phyloP scores from a whole-genome alignment of 2,797 vertebrate species.

The Crocidura indochinensis region DNA sequence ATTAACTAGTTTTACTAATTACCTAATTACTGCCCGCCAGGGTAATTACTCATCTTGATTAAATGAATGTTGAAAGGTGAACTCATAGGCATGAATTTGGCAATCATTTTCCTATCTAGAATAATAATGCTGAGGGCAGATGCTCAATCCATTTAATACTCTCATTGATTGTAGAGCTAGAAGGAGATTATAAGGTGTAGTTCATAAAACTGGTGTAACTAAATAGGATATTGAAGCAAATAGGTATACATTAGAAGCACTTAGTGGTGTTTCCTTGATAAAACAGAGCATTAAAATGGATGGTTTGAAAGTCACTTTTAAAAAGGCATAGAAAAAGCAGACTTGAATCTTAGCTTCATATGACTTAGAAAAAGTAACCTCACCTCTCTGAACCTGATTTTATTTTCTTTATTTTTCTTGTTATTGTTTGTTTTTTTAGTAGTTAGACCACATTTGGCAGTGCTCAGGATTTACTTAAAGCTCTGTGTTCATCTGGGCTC shows the following conservation, averaged over 20 bases:
- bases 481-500: background rate
- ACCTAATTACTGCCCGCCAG: constrained; percentile 85
- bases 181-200: constrained; percentile 78
- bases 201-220: constrained; percentile 78
- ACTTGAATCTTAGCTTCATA: constrained; percentile 64
- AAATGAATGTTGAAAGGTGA: constrained; percentile 86
- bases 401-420: background rate
- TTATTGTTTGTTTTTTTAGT: background rate
- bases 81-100: constrained; percentile 82
- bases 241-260: constrained; percentile 78
- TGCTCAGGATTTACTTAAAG: background rate
- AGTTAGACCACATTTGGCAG: background rate
- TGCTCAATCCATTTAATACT: constrained; percentile 83
- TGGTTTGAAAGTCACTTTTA: constrained; percentile 70
- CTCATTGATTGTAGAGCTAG: constrained; percentile 77
- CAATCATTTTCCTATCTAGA: constrained; percentile 85
- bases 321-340: constrained; percentile 66
- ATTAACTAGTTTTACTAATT: constrained; percentile 88
- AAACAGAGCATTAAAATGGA: constrained; percentile 76
- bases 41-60: constrained; percentile 86
- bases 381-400: background rate
- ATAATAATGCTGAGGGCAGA: constrained; percentile 85
- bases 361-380: constrained; percentile 7
- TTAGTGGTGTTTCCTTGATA: constrained; percentile 74
- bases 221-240: constrained; percentile 78